phyloP scores from a whole-genome alignment of 1,140 invertebrate genomes.

The Euglossa dilemma region DNA sequence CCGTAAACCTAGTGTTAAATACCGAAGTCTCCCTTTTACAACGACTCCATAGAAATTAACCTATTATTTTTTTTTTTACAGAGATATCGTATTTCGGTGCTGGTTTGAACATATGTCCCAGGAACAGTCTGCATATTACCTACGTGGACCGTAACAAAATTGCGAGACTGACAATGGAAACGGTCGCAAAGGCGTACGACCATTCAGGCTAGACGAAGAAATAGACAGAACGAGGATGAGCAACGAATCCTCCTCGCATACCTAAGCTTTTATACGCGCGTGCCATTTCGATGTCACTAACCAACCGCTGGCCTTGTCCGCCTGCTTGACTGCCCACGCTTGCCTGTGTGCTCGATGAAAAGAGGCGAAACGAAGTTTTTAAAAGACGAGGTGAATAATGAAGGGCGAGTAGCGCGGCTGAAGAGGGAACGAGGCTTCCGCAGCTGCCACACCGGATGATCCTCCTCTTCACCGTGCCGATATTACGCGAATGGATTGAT shows the following conservation, averaged over 20 bases:
- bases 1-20: too few species aligned
- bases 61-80: too few species aligned
- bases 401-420: neutral
- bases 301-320: conserved; percentile 18
- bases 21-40: too few species aligned
- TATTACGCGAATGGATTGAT: conserved; percentile 38
- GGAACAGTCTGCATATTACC: too few species aligned
- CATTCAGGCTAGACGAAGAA: neutral
- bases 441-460: conserved; percentile 6
- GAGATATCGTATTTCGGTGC: too few species aligned
- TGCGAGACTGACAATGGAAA: neutral
- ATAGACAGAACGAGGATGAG: neutral
- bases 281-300: conserved; percentile 32
- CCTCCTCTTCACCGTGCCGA: neutral
- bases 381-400: neutral
- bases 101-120: too few species aligned
- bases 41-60: too few species aligned
- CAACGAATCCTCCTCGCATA: neutral
- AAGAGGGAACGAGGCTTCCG: neutral
- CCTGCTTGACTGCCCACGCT: neutral
- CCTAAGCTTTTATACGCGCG: neutral
- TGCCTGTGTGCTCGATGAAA: neutral
- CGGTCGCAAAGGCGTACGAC: too few species aligned
- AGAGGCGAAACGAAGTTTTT: conserved; percentile 10
- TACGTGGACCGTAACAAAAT: neutral